Percentiles rank a stretch among this genome's conserved stretches.
phyloP scores from a whole-genome alignment of 2,113 vertebrate species.

The Burhinus bistriatus region DNA sequence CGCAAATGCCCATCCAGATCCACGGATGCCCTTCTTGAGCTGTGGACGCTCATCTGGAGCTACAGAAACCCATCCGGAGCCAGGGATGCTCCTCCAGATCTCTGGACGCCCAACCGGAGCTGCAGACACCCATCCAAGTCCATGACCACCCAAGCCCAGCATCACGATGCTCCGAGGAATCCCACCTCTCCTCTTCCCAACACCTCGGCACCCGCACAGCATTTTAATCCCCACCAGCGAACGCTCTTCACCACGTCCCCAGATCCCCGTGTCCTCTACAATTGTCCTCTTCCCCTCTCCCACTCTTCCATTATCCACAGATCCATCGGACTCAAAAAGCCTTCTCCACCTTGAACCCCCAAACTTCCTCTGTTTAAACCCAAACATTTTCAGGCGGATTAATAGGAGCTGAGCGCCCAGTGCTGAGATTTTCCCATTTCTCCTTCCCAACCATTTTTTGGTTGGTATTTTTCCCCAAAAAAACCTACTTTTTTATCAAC shows the following conservation, averaged over 20 bases:
- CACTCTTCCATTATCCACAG: rapidly evolving
- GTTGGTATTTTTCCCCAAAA: not conserved
- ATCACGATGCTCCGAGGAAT: not conserved
- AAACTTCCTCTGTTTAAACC: rapidly evolving
- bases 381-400: not conserved
- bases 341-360: not conserved
- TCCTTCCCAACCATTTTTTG: not conserved
- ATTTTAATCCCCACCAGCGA: not conserved
- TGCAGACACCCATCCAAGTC: not conserved
- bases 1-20: no score
- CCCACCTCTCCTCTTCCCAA: not conserved
- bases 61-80: not conserved
- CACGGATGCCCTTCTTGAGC: rapidly evolving
- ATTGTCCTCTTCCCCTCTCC: no score
- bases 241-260: no score
- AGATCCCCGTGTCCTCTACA: no score
- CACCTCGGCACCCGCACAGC: no score
- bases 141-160: not conserved
- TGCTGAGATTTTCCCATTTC: not conserved
- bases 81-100: no score
- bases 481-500: not conserved
- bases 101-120: no score
- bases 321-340: not conserved
- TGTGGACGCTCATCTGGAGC: no score
- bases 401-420: not conserved